Evolutionary conservation across 2,113 vertebrate genomes (phyloP).

Genomic region (Ceyx melanurus): DNA sequence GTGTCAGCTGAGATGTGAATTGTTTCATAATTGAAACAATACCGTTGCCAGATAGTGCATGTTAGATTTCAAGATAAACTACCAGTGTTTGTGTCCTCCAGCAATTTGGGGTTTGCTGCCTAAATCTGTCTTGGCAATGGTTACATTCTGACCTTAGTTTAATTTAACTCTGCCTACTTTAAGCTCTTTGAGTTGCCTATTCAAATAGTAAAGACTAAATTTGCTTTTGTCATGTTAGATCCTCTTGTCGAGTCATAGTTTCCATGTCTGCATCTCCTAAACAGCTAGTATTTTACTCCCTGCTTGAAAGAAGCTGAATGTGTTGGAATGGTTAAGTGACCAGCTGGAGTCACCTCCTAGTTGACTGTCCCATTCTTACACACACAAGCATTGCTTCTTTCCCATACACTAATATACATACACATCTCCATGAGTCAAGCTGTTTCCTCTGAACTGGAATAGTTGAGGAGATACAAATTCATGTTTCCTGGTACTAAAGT

Average conservation of each 20-base stretch:
- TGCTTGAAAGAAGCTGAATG: not conserved
- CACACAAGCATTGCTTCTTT: not conserved
- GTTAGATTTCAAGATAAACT: conserved; percentile 41
- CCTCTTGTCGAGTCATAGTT: not conserved
- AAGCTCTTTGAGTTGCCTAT: not conserved
- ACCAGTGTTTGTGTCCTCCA: not conserved
- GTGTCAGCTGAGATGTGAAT: conserved; percentile 67
- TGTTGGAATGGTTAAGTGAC: not conserved
- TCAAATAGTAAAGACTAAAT: not conserved
- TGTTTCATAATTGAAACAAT: conserved; percentile 68
- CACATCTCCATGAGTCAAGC: fast-evolving
- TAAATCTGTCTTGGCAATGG: not conserved
- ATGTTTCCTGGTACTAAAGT: not conserved
- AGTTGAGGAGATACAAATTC: not conserved
- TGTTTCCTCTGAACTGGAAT: not conserved
- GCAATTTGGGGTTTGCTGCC: not conserved
- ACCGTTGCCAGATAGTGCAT: conserved; percentile 19
- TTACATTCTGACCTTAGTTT: conserved; percentile 37
- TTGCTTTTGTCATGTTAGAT: not conserved
- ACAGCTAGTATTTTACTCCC: not conserved
- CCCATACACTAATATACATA: fast-evolving
- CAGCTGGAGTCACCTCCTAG: not conserved
- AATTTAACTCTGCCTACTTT: conserved; percentile 54
- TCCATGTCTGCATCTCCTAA: not conserved
- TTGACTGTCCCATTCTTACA: not conserved